Base-by-base conservation (phyloP, 2,797 vertebrate genomes). In the Channa striata region DNA sequence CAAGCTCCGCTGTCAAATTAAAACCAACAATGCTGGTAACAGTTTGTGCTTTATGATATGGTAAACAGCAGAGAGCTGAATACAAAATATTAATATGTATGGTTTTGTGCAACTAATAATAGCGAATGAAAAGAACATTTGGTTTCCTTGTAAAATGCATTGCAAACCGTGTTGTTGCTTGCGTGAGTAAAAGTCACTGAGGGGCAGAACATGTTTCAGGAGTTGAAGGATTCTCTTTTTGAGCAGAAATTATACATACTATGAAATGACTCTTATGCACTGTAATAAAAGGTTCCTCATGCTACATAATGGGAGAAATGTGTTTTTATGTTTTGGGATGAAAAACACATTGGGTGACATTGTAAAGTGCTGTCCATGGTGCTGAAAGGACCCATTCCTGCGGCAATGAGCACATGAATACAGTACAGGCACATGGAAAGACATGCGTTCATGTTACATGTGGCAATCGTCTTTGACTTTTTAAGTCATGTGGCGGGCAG, bases 311-410 rank as follows among this genome's bases (percentile, higher is more conserved):
- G 25, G 6, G 25, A 30, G 25, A 33, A 20, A 43, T 10, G 25
- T 16, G 9, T 40, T 51, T 51, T 43, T 51, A 21, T 25, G 13
- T 49, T 23, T 17, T 13, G 23, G 20, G 25, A 63, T 14, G 16
- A 17, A n/a, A 40, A 70, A 65, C 44, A 30, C 2, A 64, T 34
- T 30, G 62, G 52, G 37, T 13, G 53, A 52, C 58, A 49, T 16
- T 7, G 25, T 30, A 30, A 33, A 62, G 78, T 60, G 82, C 92
- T 94, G 87, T 94, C 93, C 92, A 57, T 81, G 92, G 93, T 93
- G 78, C 93, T 94, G 93, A 93, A 93, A 66, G 17, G 2, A 67
- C 51, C 36, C 12, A n/a, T 42, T 11, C 2, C 50, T 61, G 66
- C 46, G 70, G 54, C 21, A 40, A 14, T 9, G 16, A 19, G 19